Evolutionary conservation across 2,888 invertebrate genomes (phyloP), one percentile per base, ranked within the genome.

Genomic region (Ryuthela nishihirai): DNA sequence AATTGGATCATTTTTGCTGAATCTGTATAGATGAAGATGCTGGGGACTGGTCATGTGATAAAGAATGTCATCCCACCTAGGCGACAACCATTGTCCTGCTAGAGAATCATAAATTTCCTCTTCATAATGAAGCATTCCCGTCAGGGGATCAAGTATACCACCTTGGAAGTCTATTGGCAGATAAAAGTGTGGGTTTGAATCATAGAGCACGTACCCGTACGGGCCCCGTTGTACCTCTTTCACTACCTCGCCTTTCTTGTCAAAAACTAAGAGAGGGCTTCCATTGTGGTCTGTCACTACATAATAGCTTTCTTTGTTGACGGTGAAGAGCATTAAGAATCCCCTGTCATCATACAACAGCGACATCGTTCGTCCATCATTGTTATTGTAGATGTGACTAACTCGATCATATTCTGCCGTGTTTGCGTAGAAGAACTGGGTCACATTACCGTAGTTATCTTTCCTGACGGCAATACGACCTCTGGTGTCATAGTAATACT

Each of bases 51-150:
- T 87, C 66, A 92, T 78, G 72, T 88, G 85, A 17, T 87, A 87
- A 1, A 90, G 87, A 64, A 93, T 78, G 62, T 87, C 85, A 70
- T 89, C 87, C 89, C 93, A 94, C 59, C 88, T 85, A 0, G 94
- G 94, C 0, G 91, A 91, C 84, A 94, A 88, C 91, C 93, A 95
- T 71, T 94, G 92, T 0, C 94, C 94, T 15, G 92, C 89, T 0
- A 85, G 82, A 0, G 95, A 89, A 74, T 95, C 95, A 72, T 94
- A 95, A 44, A 93, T 79, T 45, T 92, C 79, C 23, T 59, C 65
- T 54, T 87, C 83, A 61, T 91, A 80, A 69, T 90, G 89, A 17
- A 94, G 80, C 38, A 95, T 77, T 70, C 88, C 87, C 0, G 93
- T 92, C 68, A 87, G 85, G 1, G 87, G 87, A 75, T 94, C 94